Evolutionary conservation across 1,140 invertebrate genomes (phyloP).

Genomic region (Trichonephila clavipes): DNA sequence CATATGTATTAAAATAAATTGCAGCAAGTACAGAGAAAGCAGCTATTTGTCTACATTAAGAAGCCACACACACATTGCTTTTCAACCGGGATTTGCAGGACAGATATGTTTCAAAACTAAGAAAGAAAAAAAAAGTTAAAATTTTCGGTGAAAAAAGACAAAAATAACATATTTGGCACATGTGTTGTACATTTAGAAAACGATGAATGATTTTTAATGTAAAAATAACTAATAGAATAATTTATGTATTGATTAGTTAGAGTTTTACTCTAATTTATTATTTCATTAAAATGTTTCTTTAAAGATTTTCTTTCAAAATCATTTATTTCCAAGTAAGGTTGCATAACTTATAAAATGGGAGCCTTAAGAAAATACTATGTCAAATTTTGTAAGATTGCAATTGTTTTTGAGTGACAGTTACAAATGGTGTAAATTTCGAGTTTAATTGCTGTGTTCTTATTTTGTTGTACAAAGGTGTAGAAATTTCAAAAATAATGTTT

Average conservation of each 20-base stretch:
- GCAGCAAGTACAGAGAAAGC: not conserved
- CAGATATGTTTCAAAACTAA: not conserved
- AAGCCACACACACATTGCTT: not conserved
- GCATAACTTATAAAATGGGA: not conserved
- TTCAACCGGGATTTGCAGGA: not conserved
- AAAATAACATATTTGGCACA: slow-evolving; percentile 17
- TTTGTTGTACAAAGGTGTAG: not conserved
- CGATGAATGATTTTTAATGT: not conserved
- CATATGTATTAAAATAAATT: slow-evolving; percentile 8
- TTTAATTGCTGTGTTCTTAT: not conserved
- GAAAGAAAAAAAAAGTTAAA: not conserved
- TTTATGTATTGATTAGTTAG: too few relatives aligned
- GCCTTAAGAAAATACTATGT: not conserved
- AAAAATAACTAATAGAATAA: too few relatives aligned
- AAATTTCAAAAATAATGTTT: slow-evolving; percentile 31
- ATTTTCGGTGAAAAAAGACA: not conserved
- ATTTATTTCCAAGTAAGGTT: too few relatives aligned
- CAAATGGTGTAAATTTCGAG: not conserved
- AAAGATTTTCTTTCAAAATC: too few relatives aligned
- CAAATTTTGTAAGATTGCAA: not conserved
- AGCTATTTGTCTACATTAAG: not conserved
- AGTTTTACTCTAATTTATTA: too few relatives aligned
- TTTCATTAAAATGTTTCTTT: too few relatives aligned
- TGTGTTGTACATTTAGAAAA: not conserved
- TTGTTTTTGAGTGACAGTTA: not conserved